Evolutionary conservation across 2,888 invertebrate genomes (phyloP).

Genomic region (Polydrusus tereticollis): DNA sequence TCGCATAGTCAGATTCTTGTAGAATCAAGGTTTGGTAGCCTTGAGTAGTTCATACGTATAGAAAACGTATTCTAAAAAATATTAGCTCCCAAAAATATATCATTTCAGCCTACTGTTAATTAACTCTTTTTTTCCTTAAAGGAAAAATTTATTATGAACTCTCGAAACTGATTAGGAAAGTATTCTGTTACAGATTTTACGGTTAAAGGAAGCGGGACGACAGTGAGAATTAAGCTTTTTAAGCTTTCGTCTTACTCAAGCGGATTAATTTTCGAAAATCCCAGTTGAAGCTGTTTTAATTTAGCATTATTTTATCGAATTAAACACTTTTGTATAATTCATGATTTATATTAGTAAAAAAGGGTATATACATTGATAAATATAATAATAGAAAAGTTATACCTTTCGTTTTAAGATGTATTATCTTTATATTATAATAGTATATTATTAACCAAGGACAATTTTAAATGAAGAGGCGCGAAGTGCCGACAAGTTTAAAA

Average conservation of each 20-base stretch:
- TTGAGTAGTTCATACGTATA: no score
- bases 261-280: conserved; percentile 25
- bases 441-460: no score
- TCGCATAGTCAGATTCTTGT: no score
- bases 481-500: no score
- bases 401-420: no score
- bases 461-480: no score
- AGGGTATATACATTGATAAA: background rate
- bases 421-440: no score
- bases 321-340: conserved; percentile 11
- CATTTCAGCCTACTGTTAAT: background rate
- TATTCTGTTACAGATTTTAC: conserved; percentile 12
- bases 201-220: conserved; percentile 6
- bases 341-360: background rate
- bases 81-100: background rate
- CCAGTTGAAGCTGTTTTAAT: conserved; percentile 16
- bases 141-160: conserved; percentile 2
- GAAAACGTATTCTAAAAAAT: no score
- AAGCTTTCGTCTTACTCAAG: conserved; percentile 5
- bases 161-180: conserved; percentile 17
- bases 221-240: conserved; percentile 29
- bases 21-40: no score
- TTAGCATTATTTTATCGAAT: conserved; percentile 16
- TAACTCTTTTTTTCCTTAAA: background rate
- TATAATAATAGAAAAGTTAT: background rate